phyloP scores from a whole-genome alignment of 2,888 invertebrate species.

The Allygus modestus region DNA sequence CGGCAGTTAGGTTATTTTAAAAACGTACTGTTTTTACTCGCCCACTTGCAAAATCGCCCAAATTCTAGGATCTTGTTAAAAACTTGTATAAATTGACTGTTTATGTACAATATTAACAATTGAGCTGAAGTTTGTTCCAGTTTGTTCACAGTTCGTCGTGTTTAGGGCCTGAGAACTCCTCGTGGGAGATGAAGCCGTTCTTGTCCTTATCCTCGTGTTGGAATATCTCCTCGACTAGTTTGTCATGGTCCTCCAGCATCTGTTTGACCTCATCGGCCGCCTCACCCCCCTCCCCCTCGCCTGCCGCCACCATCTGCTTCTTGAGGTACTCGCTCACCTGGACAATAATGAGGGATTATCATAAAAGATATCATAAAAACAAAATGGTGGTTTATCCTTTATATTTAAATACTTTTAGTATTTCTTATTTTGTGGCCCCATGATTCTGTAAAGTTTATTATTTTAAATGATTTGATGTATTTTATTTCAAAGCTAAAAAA shows the following conservation, averaged over 20 bases:
- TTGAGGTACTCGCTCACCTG: slow-evolving; percentile 91
- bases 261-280: slow-evolving; percentile 81
- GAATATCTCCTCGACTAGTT: slow-evolving; percentile 97
- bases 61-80: not conserved
- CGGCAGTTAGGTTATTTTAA: not conserved
- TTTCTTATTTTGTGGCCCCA: too few species aligned
- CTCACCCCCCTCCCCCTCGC: slow-evolving; percentile 76
- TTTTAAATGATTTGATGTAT: too few species aligned
- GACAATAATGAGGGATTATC: not conserved
- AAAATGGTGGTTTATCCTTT: too few species aligned
- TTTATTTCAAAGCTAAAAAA: too few species aligned
- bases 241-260: slow-evolving; percentile 93
- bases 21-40: not conserved
- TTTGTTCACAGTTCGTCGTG: slow-evolving; percentile 91
- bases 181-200: slow-evolving; percentile 96
- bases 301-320: slow-evolving; percentile 91
- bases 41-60: not conserved
- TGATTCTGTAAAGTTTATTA: too few species aligned
- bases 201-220: slow-evolving; percentile 98
- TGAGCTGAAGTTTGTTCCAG: slow-evolving; percentile 11
- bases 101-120: slow-evolving; percentile 26
- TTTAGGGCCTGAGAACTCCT: slow-evolving; percentile 97
- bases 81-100: not conserved
- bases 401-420: too few species aligned
- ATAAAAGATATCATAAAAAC: too few species aligned